A percentile compares a stretch with the other conserved stretches of the same genome.
phyloP scores from a whole-genome alignment of 2,113 vertebrate genomes.

The Nibea coibor region DNA sequence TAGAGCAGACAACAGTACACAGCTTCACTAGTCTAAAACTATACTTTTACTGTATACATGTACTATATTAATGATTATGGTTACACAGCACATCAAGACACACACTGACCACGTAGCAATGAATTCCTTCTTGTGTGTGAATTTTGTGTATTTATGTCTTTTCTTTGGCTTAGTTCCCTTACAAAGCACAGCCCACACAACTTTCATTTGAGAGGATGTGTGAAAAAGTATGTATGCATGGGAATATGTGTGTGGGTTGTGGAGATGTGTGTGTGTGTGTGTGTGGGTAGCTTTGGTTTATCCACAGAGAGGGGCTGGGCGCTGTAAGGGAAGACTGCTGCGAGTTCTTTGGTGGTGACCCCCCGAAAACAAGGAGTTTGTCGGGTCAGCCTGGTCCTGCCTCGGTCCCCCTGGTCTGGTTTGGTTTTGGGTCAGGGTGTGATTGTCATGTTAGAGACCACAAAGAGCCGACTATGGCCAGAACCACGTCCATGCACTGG shows the following conservation, averaged over 20 bases:
- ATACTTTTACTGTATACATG: conserved; percentile 5
- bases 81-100: conserved; percentile 35
- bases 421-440: conserved; percentile 71
- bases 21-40: conserved; percentile 48
- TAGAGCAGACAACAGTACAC: conserved; percentile 55
- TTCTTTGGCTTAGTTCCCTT: conserved; percentile 47
- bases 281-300: conserved; percentile 68
- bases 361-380: neutral
- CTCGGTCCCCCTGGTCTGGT: conserved; percentile 66
- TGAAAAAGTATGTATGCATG: conserved; percentile 1
- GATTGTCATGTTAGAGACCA: conserved; percentile 78
- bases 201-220: neutral
- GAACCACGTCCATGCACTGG: conserved; percentile 53
- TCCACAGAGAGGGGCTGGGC: conserved; percentile 46
- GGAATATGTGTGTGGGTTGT: neutral
- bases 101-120: conserved; percentile 22
- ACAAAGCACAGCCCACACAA: conserved; percentile 43
- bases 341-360: conserved; percentile 15
- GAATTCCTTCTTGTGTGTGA: neutral
- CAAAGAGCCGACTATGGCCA: conserved; percentile 64
- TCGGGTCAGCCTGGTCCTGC: conserved; percentile 46
- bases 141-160: conserved; percentile 3
- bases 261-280: neutral
- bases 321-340: conserved; percentile 55
- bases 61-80: conserved; percentile 13